A percentile compares a stretch with the other conserved stretches of the same genome.
Conservation (phyloP, 2,888 invertebrate genomes). For the Hydropsyche betteni region DNA sequence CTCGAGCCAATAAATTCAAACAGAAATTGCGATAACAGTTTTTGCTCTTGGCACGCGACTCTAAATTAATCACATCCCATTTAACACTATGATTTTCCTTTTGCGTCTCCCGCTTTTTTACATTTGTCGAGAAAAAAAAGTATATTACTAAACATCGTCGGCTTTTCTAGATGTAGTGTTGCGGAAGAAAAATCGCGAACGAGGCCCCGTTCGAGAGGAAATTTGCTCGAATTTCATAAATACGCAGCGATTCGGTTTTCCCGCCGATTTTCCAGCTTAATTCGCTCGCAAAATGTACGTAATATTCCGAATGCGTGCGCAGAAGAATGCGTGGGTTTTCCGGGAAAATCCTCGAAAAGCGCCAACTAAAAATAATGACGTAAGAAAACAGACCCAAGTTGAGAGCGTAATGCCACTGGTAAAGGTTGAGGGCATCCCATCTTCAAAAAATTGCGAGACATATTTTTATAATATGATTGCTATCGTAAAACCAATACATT, state of each 20-base stretch:
- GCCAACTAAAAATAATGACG: conserved; percentile 15
- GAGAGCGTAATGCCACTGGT: neutral
- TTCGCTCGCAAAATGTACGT: neutral
- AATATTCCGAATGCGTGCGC: conserved; percentile 1
- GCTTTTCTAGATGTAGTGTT: neutral
- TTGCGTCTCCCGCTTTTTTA: neutral
- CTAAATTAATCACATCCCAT: conserved; percentile 19
- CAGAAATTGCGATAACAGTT: conserved; percentile 26
- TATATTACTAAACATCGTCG: neutral
- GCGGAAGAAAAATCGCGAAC: too few relatives aligned
- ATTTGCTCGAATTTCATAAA: too few relatives aligned
- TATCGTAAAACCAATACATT: too few relatives aligned
- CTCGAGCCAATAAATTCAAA: conserved; percentile 19
- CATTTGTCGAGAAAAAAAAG: too few relatives aligned
- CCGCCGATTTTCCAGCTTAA: neutral
- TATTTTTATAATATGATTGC: too few relatives aligned
- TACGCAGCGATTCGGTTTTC: too few relatives aligned
- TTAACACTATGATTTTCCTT: conserved; percentile 9
- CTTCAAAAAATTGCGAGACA: neutral
- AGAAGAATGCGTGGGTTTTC: neutral
- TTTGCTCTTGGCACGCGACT: conserved; percentile 1
- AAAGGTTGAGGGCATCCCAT: neutral
- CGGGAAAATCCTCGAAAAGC: neutral
- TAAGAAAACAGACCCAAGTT: neutral
- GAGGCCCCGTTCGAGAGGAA: too few relatives aligned